These are phyloP conservation scores for Donacobius atricapilla DNA, from an alignment of 2,113 vertebrate species.

Conservation along the genomic window DNA sequence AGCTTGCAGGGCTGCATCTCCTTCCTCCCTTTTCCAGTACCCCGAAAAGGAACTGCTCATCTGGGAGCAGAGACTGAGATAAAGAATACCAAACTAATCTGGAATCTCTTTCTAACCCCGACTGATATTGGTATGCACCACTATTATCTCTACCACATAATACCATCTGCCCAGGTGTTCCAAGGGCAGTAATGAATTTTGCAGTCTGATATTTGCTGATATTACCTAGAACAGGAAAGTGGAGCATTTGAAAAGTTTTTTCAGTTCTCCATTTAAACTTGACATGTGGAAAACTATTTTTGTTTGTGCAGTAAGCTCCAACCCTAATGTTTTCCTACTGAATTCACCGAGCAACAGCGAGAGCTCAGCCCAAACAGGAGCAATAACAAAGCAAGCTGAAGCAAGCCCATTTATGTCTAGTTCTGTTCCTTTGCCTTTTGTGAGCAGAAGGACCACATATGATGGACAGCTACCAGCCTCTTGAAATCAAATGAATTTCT, in stretches of 20 bases:
- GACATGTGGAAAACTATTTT: neutral
- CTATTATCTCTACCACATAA: neutral
- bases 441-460: neutral
- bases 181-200: neutral
- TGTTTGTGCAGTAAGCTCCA: neutral
- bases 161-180: neutral
- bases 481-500: constrained; percentile 11
- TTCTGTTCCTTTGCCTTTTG: neutral
- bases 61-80: neutral
- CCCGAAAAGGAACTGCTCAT: neutral
- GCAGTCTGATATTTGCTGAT: neutral
- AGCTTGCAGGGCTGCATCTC: neutral
- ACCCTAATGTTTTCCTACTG: neutral
- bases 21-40: neutral
- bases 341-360: neutral
- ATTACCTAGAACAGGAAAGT: neutral
- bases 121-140: neutral
- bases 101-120: neutral
- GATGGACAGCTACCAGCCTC: neutral
- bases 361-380: neutral
- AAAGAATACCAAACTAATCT: neutral
- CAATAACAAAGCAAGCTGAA: neutral
- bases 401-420: neutral
- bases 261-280: neutral
- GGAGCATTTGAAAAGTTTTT: neutral